Base-by-base conservation (phyloP, 2,888 invertebrate species). In the Pristionchus entomophagus region DNA sequence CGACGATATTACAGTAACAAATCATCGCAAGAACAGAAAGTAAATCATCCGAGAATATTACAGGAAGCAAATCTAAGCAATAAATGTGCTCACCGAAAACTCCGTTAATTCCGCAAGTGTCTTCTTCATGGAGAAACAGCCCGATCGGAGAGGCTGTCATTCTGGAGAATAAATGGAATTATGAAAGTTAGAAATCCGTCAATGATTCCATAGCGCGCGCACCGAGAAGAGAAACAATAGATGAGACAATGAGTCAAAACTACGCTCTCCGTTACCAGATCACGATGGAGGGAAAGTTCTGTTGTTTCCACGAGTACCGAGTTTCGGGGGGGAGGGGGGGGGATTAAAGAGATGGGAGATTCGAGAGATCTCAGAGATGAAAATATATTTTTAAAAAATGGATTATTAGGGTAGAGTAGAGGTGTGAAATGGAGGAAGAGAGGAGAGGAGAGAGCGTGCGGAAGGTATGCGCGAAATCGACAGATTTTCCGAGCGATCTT, bases 61-160 rank as follows among this genome's bases (percentile, higher is more conserved):
- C n/a, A n/a, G n/a, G n/a, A n/a, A n/a, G n/a, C n/a, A n/a, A n/a
- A n/a, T n/a, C n/a, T n/a, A n/a, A n/a, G n/a, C n/a, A n/a, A n/a
- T n/a, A n/a, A n/a, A n/a, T n/a, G n/a, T n/a, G n/a, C n/a, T 29
- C 29, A 65, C 65, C 65, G 32, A 65, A 65, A 3, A 65, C 65
- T 17, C 65, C 65, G 14, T 29, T 29, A 17, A 65, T 65, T 29
- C 65, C 65, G 17, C 65, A 65, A 12, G 12, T n/a, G 14, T 65
- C 65, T 3, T 69, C 69, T 10, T 69, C 69, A 22, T 69, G 69
- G 8, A 69, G 69, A 38, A 38, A 69, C 38, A 69, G 69, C 12
- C 69, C 69, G 2, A 69, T 69, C 22, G 69, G 69, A 5, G 69
- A 69, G 5, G 69, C 69, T n/a, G 69, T 69, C 69, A 69, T 69